Conservation (phyloP, 2,888 invertebrate genomes). For the Pollenia angustigena region DNA sequence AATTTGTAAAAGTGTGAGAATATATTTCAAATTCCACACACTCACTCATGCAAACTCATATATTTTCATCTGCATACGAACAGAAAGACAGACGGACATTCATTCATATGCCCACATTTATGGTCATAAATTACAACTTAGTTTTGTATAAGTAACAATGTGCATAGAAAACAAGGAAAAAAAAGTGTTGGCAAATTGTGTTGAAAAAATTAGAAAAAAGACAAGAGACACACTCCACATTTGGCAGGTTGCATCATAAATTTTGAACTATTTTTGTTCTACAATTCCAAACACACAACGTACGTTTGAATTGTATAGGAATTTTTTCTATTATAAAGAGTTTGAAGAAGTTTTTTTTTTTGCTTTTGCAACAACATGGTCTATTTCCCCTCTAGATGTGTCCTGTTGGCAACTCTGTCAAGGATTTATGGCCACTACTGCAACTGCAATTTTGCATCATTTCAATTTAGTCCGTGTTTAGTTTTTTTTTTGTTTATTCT, state of each 20-base stretch:
- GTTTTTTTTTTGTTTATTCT: too few relatives aligned
- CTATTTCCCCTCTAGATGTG: slow-evolving; percentile 42
- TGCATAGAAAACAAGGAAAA: slow-evolving; percentile 31
- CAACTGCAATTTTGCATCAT: slow-evolving; percentile 69
- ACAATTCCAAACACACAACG: not conserved
- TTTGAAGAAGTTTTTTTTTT: not conserved
- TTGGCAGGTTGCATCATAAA: slow-evolving; percentile 69
- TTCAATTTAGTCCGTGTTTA: slow-evolving; percentile 58
- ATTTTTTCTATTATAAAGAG: slow-evolving; percentile 24
- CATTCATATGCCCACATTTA: slow-evolving; percentile 34
- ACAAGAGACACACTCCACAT: slow-evolving; percentile 47
- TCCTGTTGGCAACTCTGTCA: slow-evolving; percentile 68
- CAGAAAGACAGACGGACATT: not conserved
- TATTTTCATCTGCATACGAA: not conserved
- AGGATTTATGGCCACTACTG: slow-evolving; percentile 70
- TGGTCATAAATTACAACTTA: slow-evolving; percentile 65
- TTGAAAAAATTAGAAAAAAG: slow-evolving; percentile 21
- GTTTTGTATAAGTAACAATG: slow-evolving; percentile 56
- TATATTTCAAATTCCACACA: slow-evolving; percentile 52
- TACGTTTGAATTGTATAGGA: slow-evolving; percentile 36
- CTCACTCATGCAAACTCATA: not conserved
- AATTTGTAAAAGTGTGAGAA: slow-evolving; percentile 49
- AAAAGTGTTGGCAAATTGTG: slow-evolving; percentile 43
- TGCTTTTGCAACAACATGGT: slow-evolving; percentile 12
- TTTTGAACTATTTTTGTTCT: slow-evolving; percentile 49